Evolutionary conservation across 2,113 vertebrate species (phyloP), one percentile per base, ranked within the genome.

Genomic region (Ellobius talpinus): DNA sequence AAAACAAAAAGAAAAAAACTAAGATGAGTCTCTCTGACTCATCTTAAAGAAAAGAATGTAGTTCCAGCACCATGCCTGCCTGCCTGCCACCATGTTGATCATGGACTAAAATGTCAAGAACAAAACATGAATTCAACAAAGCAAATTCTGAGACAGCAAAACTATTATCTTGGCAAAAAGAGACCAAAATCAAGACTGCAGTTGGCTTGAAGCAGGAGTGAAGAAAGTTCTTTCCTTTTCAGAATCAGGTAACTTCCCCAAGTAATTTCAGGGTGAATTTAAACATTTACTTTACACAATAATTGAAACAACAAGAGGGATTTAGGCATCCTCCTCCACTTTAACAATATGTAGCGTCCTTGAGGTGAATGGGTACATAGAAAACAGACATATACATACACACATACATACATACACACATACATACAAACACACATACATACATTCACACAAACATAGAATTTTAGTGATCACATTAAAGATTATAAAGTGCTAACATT

Each of bases 101-200:
- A 42, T 42, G 58, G 24, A 84, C n/a, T 84, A 61, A 42, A 63
- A 84, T 55, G 23, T 42, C 39, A 58, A 63, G 31, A 94, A 24
- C 8, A 36, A 96, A 93, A 47, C 8, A 68, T 31, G 42, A 81
- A 74, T 17, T 70, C 61, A 89, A 72, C 4, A 47, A 89, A 36
- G 33, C 93, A 45, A 94, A 63, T 79, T 94, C 45, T 95, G 84
- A 81, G 78, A 78, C 17, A 90, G 33, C 39, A 74, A 79, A 94
- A 87, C 58, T 87, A 19, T 7, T 45, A 55, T 63, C 33, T 39
- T 90, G 58, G 26, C 65, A 77, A 33, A 39, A 93, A 73, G 24
- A 89, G 23, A 95, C 26, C 19, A 96, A 94, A 78, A 36, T 42
- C 21, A 76, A 50, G 39, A 3, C 10, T 65, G 3, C 52, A 85